These are phyloP conservation scores for Oreonectes daqikongensis DNA, from an alignment of 2,797 vertebrate species.

Conservation along the genomic window DNA sequence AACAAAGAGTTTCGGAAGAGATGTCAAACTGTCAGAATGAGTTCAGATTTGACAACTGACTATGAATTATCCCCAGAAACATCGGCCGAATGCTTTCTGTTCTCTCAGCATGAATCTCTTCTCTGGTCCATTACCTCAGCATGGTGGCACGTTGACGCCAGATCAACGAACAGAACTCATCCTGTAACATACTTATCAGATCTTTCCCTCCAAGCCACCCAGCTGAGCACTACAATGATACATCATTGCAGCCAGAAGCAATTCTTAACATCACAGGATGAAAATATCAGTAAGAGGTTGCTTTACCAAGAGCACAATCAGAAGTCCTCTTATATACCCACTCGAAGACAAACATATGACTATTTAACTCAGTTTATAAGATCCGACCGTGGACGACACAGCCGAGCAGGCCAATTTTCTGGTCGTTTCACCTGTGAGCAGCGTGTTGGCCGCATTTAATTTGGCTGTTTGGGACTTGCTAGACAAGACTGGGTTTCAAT, in stretches of 20 bases:
- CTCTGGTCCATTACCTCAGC: conserved; percentile 29
- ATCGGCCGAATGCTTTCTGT: conserved; percentile 24
- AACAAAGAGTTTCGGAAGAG: too few relatives aligned
- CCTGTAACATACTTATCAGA: conserved; percentile 40
- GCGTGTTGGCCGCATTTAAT: conserved; percentile 10
- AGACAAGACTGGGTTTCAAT: conserved; percentile 47
- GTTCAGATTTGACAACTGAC: too few relatives aligned
- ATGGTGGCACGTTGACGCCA: conserved; percentile 20
- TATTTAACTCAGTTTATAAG: conserved; percentile 29
- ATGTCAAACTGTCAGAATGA: too few relatives aligned
- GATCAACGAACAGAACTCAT: conserved; percentile 42
- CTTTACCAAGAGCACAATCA: conserved; percentile 34
- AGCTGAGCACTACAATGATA: conserved; percentile 54
- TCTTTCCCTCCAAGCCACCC: conserved; percentile 32
- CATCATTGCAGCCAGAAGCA: conserved; percentile 44
- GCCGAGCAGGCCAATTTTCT: conserved; percentile 38
- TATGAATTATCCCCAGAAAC: too few relatives aligned
- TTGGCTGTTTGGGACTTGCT: conserved; percentile 39
- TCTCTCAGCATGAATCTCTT: conserved; percentile 43
- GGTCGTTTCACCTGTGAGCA: conserved; percentile 37
- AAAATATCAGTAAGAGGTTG: conserved; percentile 44
- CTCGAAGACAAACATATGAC: conserved; percentile 34
- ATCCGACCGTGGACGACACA: conserved; percentile 16
- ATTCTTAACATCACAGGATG: conserved; percentile 34
- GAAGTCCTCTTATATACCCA: conserved; percentile 15